A percentile compares a stretch with the other conserved stretches of the same genome.
phyloP scores from a whole-genome alignment of 2,888 invertebrate species.

The Gnatocerus cornutus region DNA sequence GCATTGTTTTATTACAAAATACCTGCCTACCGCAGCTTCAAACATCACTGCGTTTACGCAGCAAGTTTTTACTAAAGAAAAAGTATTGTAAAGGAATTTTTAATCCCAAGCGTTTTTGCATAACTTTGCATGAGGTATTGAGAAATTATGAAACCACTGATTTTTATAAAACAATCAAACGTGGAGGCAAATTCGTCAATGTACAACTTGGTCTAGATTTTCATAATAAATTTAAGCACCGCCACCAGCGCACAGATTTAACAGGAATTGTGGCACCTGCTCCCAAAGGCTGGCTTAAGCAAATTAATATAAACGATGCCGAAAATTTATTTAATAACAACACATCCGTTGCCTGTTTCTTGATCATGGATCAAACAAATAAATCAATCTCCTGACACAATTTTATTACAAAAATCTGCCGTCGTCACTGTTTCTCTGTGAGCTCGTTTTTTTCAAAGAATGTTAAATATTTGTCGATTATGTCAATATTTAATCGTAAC shows the following conservation, averaged over 20 bases:
- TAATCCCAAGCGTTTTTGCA: background rate
- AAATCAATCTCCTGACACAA: too few relatives aligned
- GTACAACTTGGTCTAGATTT: too few relatives aligned
- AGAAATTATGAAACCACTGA: background rate
- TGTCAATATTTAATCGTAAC: background rate
- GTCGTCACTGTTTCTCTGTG: too few relatives aligned
- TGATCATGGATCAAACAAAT: too few relatives aligned
- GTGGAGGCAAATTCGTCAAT: too few relatives aligned
- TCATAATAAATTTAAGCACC: background rate
- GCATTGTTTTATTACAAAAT: conserved; percentile 28
- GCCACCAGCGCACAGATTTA: background rate
- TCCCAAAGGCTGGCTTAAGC: background rate
- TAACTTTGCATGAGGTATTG: background rate
- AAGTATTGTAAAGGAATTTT: conserved; percentile 16
- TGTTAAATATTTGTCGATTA: too few relatives aligned
- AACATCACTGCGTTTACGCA: conserved; percentile 15
- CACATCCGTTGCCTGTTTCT: too few relatives aligned
- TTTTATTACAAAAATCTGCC: too few relatives aligned
- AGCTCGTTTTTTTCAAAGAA: too few relatives aligned
- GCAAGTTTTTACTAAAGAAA: conserved; percentile 7
- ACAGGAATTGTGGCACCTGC: background rate
- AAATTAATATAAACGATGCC: conserved; percentile 1
- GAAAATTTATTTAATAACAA: background rate
- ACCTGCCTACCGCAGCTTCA: conserved; percentile 7
- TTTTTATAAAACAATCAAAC: background rate